These are phyloP conservation scores for Chlorodrepanis virens DNA, from an alignment of 2,113 vertebrate genomes.

Conservation along the genomic window DNA sequence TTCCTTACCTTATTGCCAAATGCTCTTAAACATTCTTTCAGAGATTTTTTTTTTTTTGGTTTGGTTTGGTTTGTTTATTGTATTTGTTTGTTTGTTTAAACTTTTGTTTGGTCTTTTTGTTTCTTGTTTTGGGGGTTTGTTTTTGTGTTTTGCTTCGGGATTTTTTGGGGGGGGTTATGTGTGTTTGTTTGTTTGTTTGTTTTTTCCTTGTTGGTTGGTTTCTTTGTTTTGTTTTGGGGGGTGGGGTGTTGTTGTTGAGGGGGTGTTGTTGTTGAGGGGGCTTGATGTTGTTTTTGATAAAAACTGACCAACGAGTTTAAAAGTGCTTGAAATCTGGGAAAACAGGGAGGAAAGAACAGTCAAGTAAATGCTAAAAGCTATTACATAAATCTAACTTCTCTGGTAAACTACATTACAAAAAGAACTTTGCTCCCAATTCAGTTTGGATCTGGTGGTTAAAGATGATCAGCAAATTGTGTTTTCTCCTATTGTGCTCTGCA, in stretches of 20 bases:
- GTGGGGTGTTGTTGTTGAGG: background rate
- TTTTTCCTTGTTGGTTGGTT: background rate
- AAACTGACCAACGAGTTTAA: background rate
- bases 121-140: background rate
- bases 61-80: background rate
- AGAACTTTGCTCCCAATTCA: background rate
- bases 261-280: background rate
- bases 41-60: no score
- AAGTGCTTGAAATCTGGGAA: background rate
- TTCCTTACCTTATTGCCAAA: background rate
- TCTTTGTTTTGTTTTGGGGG: background rate
- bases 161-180: accelerated
- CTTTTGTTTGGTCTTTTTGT: background rate
- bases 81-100: background rate
- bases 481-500: background rate
- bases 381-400: background rate
- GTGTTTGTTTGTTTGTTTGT: background rate
- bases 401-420: background rate
- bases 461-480: background rate
- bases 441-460: background rate
- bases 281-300: background rate
- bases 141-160: background rate
- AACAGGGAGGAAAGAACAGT: background rate
- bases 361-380: background rate
- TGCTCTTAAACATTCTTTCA: background rate